Evolutionary conservation across 1,140 invertebrate genomes (phyloP), one percentile per base, ranked within the genome.

Genomic region (Temnothorax longispinosus): DNA sequence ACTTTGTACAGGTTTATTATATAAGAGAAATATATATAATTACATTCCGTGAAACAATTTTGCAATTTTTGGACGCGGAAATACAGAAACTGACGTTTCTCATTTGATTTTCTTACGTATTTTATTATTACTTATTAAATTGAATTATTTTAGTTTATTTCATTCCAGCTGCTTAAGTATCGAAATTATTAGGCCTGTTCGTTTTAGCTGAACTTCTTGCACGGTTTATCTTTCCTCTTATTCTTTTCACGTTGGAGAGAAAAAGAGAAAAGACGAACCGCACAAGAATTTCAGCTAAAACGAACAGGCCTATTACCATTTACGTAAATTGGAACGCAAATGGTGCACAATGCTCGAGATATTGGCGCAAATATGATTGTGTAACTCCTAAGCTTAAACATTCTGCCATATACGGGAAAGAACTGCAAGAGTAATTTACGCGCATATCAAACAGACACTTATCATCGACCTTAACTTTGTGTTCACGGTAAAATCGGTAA

Each of bases 401-500:
- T 69, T 44, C 67, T 27, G 38, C n/a, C 38, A 41, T 21, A 27
- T 69, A 27, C 41, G 21, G 7, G 7, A 15, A 47, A 27, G 41
- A 71, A 71, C 3, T 47, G 21, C 38, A 47, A 71, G 11, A 75
- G 6, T 74, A 38, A 74, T 74, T 47, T 50, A 27, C 32, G 18
- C 32, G 6, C 35, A 58, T 15, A 58, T 75, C 35, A 72, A 72
- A 35, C 44, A 21, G 52, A 21, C 35, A 10, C n/a, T 41, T 38
- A 58, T 75, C 72, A 41, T 41, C 10, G 71, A 56, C 52, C n/a
- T 75, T 35, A 75, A 75, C n/a, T 56, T 75, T 58, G 13, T 32
- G 6, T 21, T 38, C 11, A 56, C 35, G 38, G 4, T 75, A 41
- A 75, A 75, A 41, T 21, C 13, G 13, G 38, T 56, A 27, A 75